Base-by-base conservation (phyloP, 2,888 invertebrate genomes). In the Drosophila gaucha region DNA sequence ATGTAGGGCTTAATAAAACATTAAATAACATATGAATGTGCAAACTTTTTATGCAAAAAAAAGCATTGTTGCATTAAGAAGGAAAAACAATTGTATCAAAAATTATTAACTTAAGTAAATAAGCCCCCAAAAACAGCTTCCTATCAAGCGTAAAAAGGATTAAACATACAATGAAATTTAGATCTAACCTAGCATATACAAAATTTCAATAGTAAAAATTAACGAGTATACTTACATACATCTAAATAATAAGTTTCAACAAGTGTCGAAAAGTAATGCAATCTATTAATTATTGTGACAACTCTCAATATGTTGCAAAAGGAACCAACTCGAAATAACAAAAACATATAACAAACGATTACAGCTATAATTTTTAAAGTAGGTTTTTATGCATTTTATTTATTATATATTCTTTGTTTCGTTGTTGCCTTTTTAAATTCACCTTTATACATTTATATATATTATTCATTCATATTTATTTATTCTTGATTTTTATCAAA, bases 151-250 rank as follows among this genome's bases (percentile, higher is more conserved):
- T 67, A 67, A 67, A 70, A 67, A 51, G 46, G 16, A 63, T 51
- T 22, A 49, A 57, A 62, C 12, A 67, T 50, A 66, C 59, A 77
- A 67, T 74, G 73, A 78, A 73, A 36, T 46, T 47, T 72, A 75
- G 75, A 26, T 57, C 12, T 78, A 78, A 67, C 18, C 50, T 70
- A 80, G 72, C 31, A 52, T 30, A 64, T 62, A 71, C 63, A 51
- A 41, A 64, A 66, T 47, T 78, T 68, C 60, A 69, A 67, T 76
- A 80, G 78, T 56, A 43, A 68, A 74, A 78, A 67, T 74, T 73
- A 70, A 76, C 20, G 22, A 67, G 46, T 22, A 62, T 46, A 39
- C 36, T 60, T 52, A 16, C 24, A 56, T 22, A 18, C 58, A 59
- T 39, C 1, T 69, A 67, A 38, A 38, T 33, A 6, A 47, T 66